Conservation (phyloP, 2,113 vertebrate genomes). For the Gorsachius goisagi region DNA sequence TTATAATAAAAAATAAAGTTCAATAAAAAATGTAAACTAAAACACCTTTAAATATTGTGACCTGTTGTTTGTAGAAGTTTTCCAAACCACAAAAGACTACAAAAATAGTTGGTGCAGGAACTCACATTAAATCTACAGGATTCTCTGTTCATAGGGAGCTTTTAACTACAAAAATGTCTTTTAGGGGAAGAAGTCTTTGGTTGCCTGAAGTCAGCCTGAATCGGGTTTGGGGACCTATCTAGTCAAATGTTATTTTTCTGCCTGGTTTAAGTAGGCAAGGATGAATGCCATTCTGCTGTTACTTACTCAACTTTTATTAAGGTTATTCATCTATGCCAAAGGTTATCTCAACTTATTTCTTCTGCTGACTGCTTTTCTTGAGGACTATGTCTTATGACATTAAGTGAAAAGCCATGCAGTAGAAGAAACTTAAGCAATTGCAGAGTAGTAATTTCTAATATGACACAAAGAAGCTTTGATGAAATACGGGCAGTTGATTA, state of each 20-base stretch:
- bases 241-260: constrained; percentile 19
- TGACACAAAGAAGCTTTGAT: neutral
- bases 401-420: constrained; percentile 16
- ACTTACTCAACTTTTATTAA: constrained; percentile 43
- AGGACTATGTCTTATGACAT: neutral
- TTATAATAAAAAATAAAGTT: neutral
- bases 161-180: neutral
- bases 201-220: neutral
- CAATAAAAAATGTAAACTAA: neutral
- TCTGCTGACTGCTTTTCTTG: constrained; percentile 13
- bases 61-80: neutral
- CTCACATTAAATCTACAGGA: neutral
- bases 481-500: neutral
- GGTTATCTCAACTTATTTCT: constrained; percentile 32
- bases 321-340: neutral
- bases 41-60: neutral
- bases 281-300: constrained; percentile 10
- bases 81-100: neutral
- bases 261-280: neutral
- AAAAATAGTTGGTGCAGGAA: neutral
- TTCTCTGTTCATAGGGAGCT: neutral
- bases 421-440: neutral
- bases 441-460: constrained; percentile 17
- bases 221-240: neutral
- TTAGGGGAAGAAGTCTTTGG: neutral